Evolutionary conservation across 2,113 vertebrate species (phyloP).

Genomic region (Empidonax alnorum): DNA sequence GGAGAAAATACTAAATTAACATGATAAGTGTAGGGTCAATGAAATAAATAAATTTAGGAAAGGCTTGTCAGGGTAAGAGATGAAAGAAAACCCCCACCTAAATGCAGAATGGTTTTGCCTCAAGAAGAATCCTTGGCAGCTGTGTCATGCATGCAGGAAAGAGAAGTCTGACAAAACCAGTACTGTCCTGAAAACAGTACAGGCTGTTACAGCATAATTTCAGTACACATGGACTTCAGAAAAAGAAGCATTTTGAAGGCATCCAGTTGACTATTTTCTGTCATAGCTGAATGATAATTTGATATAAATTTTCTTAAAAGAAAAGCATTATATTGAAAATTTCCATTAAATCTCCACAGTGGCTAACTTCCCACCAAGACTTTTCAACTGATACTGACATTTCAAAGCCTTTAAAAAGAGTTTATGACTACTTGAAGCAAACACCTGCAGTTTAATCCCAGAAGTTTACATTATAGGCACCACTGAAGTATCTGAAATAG

Average conservation of each 20-base stretch:
- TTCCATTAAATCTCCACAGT: not conserved
- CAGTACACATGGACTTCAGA: not conserved
- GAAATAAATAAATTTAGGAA: not conserved
- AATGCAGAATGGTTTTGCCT: not conserved
- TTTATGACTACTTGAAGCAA: constrained; percentile 18
- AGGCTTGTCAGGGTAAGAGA: not conserved
- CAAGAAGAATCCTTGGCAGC: not conserved
- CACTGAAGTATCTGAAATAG: constrained; percentile 25
- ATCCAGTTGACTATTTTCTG: not conserved
- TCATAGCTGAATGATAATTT: not conserved
- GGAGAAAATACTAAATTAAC: not conserved
- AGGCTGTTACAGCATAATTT: not conserved
- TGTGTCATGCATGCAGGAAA: not conserved
- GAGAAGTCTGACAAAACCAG: not conserved
- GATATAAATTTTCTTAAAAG: not conserved
- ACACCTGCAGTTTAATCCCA: constrained; percentile 30
- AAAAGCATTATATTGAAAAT: not conserved
- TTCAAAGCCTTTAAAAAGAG: constrained; percentile 20
- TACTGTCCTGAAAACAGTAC: not conserved
- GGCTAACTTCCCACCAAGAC: not conserved
- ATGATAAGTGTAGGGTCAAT: not conserved
- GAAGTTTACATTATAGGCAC: not conserved
- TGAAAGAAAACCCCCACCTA: not conserved
- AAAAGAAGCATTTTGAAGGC: not conserved
- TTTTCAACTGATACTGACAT: constrained; percentile 1